Evolutionary conservation across 1,140 invertebrate species (phyloP).

Genomic region (Stegodyphus dumicola): DNA sequence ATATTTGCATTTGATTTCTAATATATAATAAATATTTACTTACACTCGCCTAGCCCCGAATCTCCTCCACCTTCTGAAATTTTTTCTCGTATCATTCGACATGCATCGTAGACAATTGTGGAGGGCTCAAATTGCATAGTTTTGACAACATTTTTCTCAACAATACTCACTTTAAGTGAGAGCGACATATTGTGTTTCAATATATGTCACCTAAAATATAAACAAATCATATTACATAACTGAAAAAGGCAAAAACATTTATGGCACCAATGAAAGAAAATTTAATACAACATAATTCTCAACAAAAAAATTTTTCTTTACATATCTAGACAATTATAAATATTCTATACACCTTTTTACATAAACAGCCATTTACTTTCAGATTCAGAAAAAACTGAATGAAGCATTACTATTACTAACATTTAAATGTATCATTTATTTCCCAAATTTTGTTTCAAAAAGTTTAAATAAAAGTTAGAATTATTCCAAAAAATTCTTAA

Average conservation of each 20-base stretch:
- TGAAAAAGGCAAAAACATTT: neutral
- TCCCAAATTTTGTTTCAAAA: no score
- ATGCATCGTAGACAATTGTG: conserved; percentile 91
- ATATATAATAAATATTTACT: neutral
- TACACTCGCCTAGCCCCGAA: conserved; percentile 76
- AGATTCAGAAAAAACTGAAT: neutral
- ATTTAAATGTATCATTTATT: no score
- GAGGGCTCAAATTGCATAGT: conserved; percentile 97
- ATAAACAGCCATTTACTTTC: neutral
- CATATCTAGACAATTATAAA: neutral
- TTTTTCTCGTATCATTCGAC: conserved; percentile 93
- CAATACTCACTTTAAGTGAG: conserved; percentile 94
- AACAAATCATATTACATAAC: neutral
- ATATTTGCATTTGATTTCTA: no score
- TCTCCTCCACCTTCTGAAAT: conserved; percentile 76
- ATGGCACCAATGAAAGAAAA: neutral
- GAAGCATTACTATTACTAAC: no score
- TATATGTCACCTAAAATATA: conserved; percentile 19
- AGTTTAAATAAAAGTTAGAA: no score
- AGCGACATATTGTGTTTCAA: conserved; percentile 66
- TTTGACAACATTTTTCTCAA: conserved; percentile 93
- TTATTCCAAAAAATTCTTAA: no score
- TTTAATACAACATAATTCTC: neutral
- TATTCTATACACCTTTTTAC: neutral
- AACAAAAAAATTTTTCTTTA: neutral